Conservation (phyloP, 2,113 vertebrate genomes). For the Microtus montanus region DNA sequence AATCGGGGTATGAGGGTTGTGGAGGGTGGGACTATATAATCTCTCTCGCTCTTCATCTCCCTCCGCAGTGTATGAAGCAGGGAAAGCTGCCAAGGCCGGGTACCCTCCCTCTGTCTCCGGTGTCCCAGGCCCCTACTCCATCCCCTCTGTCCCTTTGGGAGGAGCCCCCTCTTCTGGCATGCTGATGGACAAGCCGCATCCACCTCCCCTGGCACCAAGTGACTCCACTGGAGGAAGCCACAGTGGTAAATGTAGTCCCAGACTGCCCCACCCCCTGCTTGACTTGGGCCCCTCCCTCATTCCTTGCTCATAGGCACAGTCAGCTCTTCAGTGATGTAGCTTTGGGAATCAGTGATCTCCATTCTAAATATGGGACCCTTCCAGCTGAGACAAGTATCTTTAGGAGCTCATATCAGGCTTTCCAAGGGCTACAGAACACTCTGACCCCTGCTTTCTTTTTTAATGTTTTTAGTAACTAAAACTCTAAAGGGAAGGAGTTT, state of each 20-base stretch:
- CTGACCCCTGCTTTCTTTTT: neutral
- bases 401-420: neutral
- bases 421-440: neutral
- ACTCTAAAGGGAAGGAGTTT: neutral
- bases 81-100: slow-evolving; percentile 92
- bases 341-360: neutral
- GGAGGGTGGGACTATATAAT: slow-evolving; percentile 67
- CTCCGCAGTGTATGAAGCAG: slow-evolving; percentile 95
- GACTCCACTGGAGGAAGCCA: slow-evolving; percentile 86
- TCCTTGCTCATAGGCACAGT: neutral
- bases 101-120: slow-evolving; percentile 87
- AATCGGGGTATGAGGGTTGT: slow-evolving; percentile 23
- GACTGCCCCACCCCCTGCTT: neutral
- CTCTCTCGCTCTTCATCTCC: slow-evolving; percentile 75
- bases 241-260: slow-evolving; percentile 84
- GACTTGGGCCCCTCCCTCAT: neutral
- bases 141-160: slow-evolving; percentile 91
- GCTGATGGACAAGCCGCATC: slow-evolving; percentile 90
- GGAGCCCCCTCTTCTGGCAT: slow-evolving; percentile 89
- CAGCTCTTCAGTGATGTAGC: neutral
- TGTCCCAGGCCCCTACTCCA: slow-evolving; percentile 95
- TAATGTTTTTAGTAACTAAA: neutral
- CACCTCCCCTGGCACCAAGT: slow-evolving; percentile 87
- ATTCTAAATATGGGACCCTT: neutral
- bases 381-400: neutral